A percentile compares a stretch with the other conserved stretches of the same genome.
These are phyloP conservation scores for Apteryx owenii DNA, from an alignment of 2,113 vertebrate species.

Conservation along the genomic window DNA sequence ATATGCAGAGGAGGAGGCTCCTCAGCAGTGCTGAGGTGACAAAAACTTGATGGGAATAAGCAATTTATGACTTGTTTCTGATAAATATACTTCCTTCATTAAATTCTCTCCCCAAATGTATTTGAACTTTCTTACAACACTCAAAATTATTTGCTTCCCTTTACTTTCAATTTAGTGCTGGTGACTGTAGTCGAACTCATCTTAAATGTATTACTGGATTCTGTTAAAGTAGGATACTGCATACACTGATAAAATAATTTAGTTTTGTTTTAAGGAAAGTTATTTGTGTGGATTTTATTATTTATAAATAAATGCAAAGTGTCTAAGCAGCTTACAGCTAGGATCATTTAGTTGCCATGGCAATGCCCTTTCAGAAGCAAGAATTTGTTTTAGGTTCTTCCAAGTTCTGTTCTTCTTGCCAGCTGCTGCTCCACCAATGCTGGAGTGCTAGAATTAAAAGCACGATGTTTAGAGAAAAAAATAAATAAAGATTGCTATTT, in stretches of 20 bases:
- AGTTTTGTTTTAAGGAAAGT: slow-evolving; percentile 58
- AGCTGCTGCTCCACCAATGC: slow-evolving; percentile 93
- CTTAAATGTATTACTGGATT: not conserved
- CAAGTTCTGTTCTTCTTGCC: slow-evolving; percentile 98
- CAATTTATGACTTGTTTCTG: not conserved
- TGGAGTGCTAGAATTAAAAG: slow-evolving; percentile 88
- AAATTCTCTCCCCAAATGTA: not conserved
- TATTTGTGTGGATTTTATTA: slow-evolving; percentile 64
- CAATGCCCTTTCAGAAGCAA: slow-evolving; percentile 92
- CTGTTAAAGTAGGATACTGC: not conserved
- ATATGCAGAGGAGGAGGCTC: not conserved
- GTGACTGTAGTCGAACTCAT: not conserved
- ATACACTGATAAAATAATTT: slow-evolving; percentile 7
- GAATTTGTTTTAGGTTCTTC: slow-evolving; percentile 99
- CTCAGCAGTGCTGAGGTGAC: not conserved
- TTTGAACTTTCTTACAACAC: not conserved
- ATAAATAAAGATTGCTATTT: slow-evolving; percentile 1
- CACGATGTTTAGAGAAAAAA: slow-evolving; percentile 38
- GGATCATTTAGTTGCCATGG: slow-evolving; percentile 95
- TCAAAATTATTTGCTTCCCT: not conserved
- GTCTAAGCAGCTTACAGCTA: slow-evolving; percentile 87
- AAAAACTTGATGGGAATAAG: not conserved
- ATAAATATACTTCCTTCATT: not conserved
- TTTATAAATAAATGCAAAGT: slow-evolving; percentile 71
- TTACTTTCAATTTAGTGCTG: not conserved